phyloP scores from a whole-genome alignment of 2,797 vertebrate species.

The Rhinichthys osculus region DNA sequence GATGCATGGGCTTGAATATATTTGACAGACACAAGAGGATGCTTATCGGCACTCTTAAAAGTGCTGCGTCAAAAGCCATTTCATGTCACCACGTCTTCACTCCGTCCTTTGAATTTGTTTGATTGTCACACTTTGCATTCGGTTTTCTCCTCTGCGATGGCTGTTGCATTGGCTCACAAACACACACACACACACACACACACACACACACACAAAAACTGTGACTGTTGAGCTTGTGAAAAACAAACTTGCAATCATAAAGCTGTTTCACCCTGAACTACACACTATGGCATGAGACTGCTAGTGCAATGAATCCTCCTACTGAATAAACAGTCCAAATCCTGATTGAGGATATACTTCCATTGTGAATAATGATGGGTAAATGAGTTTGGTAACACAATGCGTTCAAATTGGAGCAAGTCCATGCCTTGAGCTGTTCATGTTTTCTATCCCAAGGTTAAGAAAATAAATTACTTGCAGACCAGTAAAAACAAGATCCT shows the following conservation, averaged over 20 bases:
- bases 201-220: conserved; percentile 1
- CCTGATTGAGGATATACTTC: conserved; percentile 3
- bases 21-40: conserved; percentile 76
- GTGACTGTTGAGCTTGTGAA: conserved; percentile 33
- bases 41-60: conserved; percentile 84
- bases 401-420: conserved; percentile 29
- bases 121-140: conserved; percentile 70
- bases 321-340: background rate
- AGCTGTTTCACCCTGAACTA: conserved; percentile 38
- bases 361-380: conserved; percentile 22
- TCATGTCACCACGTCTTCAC: conserved; percentile 72
- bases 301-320: conserved; percentile 8
- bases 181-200: conserved; percentile 37
- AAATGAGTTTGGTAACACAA: conserved; percentile 42
- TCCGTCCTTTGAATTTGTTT: conserved; percentile 80
- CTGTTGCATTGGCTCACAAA: conserved; percentile 43
- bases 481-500: conserved; percentile 52
- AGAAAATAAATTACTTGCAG: conserved; percentile 71
- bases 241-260: conserved; percentile 30
- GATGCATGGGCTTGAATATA: conserved; percentile 75
- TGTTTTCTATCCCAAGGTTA: conserved; percentile 63
- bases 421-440: conserved; percentile 41
- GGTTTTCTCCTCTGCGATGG: conserved; percentile 50
- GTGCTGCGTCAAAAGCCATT: conserved; percentile 80
- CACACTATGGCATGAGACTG: conserved; percentile 8